Conservation (phyloP, 2,797 vertebrate species). For the Gymnoscopelus braueri region DNA sequence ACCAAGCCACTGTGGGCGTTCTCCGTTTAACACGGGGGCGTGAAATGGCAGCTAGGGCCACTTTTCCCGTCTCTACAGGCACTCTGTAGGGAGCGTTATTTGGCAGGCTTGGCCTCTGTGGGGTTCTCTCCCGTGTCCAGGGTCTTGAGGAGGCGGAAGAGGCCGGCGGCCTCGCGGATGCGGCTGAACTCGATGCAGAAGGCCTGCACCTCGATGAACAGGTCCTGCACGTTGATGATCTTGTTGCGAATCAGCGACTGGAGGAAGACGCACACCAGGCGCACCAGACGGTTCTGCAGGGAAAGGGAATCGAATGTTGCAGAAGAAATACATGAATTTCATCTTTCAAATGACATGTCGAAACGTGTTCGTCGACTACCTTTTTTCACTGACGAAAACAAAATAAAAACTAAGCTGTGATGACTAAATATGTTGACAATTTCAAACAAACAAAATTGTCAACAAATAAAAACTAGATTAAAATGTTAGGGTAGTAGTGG, state of each 20-base stretch:
- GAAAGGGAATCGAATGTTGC: slow-evolving; percentile 7
- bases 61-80: not conserved
- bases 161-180: slow-evolving; percentile 96
- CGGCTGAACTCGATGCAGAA: slow-evolving; percentile 99
- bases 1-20: not conserved
- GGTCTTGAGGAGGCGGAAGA: slow-evolving; percentile 96
- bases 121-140: slow-evolving; percentile 94
- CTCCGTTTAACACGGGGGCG: not conserved
- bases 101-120: slow-evolving; percentile 87
- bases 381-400: not conserved
- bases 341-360: not conserved
- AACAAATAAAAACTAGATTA: too few species aligned
- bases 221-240: slow-evolving; percentile 99
- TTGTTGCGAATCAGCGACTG: slow-evolving; percentile 98
- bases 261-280: slow-evolving; percentile 97
- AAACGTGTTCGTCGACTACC: too few species aligned
- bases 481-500: too few species aligned
- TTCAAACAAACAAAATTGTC: too few species aligned
- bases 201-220: slow-evolving; percentile 98
- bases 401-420: not conserved
- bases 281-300: slow-evolving; percentile 94
- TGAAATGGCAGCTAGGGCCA: slow-evolving; percentile 8
- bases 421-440: too few species aligned
- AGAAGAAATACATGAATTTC: not conserved
- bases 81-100: slow-evolving; percentile 70